phyloP scores from a whole-genome alignment of 2,113 vertebrate species.

The Cephalopholis sonnerati region DNA sequence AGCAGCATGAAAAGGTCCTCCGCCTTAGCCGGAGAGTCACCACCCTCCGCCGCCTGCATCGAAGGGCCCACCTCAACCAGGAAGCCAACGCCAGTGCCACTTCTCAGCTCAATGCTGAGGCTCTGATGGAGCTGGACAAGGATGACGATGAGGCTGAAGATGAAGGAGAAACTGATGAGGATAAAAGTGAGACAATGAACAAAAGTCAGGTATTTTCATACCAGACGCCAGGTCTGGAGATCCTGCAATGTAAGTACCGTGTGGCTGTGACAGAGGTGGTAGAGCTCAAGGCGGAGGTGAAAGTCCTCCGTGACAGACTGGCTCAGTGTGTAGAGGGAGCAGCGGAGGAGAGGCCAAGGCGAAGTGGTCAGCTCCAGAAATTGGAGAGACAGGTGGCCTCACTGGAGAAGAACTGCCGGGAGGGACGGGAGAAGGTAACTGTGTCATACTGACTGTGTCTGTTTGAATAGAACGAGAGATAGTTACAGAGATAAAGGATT shows the following conservation, averaged over 20 bases:
- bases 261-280: conserved; percentile 96
- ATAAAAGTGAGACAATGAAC: conserved; percentile 76
- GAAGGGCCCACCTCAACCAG: conserved; percentile 68
- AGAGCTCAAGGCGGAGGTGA: conserved; percentile 94
- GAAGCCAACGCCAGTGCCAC: conserved; percentile 48
- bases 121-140: conserved; percentile 40
- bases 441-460: background rate
- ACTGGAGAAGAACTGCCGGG: conserved; percentile 88
- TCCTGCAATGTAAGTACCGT: conserved; percentile 96
- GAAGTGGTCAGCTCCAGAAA: conserved; percentile 85
- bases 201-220: conserved; percentile 72
- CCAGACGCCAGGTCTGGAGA: conserved; percentile 91
- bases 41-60: conserved; percentile 86
- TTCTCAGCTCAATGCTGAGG: conserved; percentile 77
- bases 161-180: conserved; percentile 76
- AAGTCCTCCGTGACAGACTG: conserved; percentile 91
- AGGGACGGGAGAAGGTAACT: conserved; percentile 88
- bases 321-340: conserved; percentile 88
- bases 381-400: conserved; percentile 88
- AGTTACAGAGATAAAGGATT: background rate
- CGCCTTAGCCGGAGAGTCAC: conserved; percentile 90
- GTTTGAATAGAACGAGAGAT: background rate
- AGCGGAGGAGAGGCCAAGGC: conserved; percentile 86
- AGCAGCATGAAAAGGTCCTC: conserved; percentile 91
- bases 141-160: conserved; percentile 40